Percentiles rank a stretch among this genome's conserved stretches.
These are phyloP conservation scores for Paramuricea clavata DNA, from an alignment of 92 coral and sea anemone species.

Conservation along the genomic window DNA sequence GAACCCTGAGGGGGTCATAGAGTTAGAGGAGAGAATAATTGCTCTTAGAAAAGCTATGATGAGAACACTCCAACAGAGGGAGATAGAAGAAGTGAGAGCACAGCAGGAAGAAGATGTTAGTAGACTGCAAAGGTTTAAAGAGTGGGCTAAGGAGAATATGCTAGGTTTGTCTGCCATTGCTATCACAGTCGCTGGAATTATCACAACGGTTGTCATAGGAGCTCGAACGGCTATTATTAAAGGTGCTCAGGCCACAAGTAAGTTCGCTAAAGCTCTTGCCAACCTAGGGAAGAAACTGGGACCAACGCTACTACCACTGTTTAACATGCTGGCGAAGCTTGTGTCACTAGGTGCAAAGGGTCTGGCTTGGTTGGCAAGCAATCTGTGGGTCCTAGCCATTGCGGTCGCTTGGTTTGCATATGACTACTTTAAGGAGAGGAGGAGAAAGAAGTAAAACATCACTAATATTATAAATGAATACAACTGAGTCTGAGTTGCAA, in stretches of 20 bases:
- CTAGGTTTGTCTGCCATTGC: neutral
- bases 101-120: neutral
- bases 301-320: neutral
- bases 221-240: neutral
- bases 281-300: neutral
- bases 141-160: neutral
- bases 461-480: neutral
- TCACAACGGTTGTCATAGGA: neutral
- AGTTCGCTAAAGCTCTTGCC: neutral
- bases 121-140: too few relatives aligned
- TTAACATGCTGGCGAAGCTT: neutral
- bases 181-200: neutral
- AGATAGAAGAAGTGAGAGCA: too few relatives aligned
- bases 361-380: neutral
- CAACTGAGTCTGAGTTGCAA: neutral
- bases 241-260: neutral
- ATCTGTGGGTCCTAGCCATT: neutral
- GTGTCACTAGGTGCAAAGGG: neutral
- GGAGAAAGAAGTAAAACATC: too few relatives aligned
- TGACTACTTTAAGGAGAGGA: neutral
- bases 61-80: too few relatives aligned
- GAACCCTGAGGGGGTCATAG: too few relatives aligned
- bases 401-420: neutral
- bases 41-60: too few relatives aligned
- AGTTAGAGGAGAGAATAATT: too few relatives aligned